Evolutionary conservation across 2,113 vertebrate genomes (phyloP).

Genomic region (Hemichromis elongatus): DNA sequence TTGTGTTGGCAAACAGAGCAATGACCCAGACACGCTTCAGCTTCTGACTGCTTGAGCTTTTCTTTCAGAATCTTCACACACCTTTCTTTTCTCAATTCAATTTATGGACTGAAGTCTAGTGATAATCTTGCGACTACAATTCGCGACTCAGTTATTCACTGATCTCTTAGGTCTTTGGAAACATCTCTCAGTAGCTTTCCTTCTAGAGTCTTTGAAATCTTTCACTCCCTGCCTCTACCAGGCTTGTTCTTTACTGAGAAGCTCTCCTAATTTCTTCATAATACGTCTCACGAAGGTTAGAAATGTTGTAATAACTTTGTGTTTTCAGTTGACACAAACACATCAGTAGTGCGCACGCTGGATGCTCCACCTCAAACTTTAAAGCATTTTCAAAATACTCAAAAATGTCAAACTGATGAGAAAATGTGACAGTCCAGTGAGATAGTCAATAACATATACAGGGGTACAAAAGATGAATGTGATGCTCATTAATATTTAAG

Average conservation of each 20-base stretch:
- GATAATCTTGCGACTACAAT: neutral
- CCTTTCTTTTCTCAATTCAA: neutral
- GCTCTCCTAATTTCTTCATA: neutral
- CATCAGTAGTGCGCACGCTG: neutral
- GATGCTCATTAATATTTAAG: neutral
- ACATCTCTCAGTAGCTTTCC: neutral
- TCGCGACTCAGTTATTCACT: too few species aligned
- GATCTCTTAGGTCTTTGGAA: neutral
- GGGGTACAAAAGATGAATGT: neutral
- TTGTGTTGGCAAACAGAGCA: neutral
- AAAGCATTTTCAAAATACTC: accelerated
- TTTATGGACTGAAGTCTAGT: neutral
- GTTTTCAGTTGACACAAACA: neutral
- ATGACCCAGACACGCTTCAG: neutral
- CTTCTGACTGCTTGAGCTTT: neutral
- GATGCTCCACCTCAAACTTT: accelerated
- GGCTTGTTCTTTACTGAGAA: neutral
- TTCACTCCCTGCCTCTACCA: neutral
- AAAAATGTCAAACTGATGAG: neutral
- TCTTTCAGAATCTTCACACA: neutral
- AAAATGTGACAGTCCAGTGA: accelerated
- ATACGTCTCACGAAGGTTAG: neutral
- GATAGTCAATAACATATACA: accelerated
- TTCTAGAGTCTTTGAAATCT: neutral
- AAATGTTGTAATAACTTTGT: neutral